phyloP scores from a whole-genome alignment of 2,797 vertebrate species.

The Dryobates pubescens region DNA sequence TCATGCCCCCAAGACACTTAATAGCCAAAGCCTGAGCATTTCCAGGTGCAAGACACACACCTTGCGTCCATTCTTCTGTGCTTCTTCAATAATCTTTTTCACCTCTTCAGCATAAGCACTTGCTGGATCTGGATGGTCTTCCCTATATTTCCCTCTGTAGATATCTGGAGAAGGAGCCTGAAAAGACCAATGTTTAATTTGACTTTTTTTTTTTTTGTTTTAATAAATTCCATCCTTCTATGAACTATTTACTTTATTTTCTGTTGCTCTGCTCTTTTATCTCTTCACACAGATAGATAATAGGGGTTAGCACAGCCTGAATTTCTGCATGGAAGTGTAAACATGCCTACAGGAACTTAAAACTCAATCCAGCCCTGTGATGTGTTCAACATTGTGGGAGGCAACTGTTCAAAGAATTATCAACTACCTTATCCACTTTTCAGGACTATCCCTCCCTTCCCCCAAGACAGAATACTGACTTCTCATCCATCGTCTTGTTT shows the following conservation, averaged over 20 bases:
- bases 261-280: neutral
- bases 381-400: fast-evolving
- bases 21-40: neutral
- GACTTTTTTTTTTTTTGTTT: neutral
- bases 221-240: neutral
- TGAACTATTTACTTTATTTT: neutral
- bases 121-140: constrained; percentile 87
- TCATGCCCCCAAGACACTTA: neutral
- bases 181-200: neutral
- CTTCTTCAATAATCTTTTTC: constrained; percentile 84
- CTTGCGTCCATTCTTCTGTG: constrained; percentile 85
- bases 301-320: neutral
- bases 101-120: constrained; percentile 92
- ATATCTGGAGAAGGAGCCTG: constrained; percentile 93
- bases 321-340: neutral
- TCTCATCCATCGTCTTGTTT: neutral
- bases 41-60: constrained; percentile 72
- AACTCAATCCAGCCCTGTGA: neutral
- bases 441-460: neutral
- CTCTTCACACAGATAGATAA: neutral
- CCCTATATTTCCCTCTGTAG: constrained; percentile 92
- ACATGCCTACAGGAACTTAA: neutral
- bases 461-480: neutral
- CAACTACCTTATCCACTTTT: neutral
- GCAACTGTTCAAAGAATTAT: neutral